Conservation (phyloP, 2,888 invertebrate genomes). For the Crossocerus cetratus region DNA sequence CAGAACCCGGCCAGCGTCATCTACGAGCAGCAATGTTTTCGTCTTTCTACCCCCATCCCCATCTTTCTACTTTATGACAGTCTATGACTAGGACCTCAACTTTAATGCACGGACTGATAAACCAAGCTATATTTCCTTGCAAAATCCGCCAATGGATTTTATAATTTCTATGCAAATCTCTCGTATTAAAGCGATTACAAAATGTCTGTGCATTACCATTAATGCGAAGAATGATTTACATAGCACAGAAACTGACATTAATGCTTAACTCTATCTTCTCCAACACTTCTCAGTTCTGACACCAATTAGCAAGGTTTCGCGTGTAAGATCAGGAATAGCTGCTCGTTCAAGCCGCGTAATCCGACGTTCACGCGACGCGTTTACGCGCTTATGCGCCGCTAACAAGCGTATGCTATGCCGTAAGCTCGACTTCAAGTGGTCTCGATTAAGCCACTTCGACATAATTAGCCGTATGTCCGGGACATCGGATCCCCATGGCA, state of each 20-base stretch:
- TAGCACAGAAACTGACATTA: too few relatives aligned
- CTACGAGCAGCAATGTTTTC: conserved; percentile 2
- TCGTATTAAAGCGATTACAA: too few relatives aligned
- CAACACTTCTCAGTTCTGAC: too few relatives aligned
- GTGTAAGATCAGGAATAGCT: conserved; percentile 36
- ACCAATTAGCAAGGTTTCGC: too few relatives aligned
- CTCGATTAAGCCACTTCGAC: conserved; percentile 61
- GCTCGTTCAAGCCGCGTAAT: conserved; percentile 38
- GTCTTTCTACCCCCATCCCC: conserved; percentile 7
- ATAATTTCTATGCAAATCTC: too few relatives aligned
- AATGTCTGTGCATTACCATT: too few relatives aligned
- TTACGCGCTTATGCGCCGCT: conserved; percentile 35
- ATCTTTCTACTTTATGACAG: too few relatives aligned
- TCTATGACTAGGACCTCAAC: conserved; percentile 10
- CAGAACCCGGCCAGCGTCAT: not conserved
- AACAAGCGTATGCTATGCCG: conserved; percentile 48
- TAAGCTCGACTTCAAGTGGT: conserved; percentile 55
- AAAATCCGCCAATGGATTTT: not conserved
- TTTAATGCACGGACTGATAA: conserved; percentile 8
- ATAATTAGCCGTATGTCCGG: conserved; percentile 62
- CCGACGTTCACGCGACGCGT: conserved; percentile 45
- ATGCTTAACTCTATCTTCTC: too few relatives aligned
- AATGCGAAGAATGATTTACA: too few relatives aligned
- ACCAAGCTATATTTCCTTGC: conserved; percentile 8
- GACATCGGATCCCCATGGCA: conserved; percentile 36